phyloP scores from a whole-genome alignment of 2,113 vertebrate species.

The Lanius ludovicianus region DNA sequence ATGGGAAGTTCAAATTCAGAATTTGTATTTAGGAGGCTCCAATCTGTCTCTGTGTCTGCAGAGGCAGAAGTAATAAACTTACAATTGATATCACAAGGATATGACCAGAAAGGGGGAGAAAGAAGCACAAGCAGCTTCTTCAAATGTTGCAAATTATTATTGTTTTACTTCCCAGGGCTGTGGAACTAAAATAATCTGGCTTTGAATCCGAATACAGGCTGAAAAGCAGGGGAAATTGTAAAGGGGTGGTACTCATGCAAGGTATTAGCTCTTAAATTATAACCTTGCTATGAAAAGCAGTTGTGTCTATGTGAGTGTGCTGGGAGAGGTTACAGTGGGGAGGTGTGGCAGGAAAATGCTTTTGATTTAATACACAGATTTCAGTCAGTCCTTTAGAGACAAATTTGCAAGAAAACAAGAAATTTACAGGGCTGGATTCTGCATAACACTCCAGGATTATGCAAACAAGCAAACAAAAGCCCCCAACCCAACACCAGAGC shows the following conservation, averaged over 20 bases:
- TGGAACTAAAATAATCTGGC: slow-evolving; percentile 73
- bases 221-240: slow-evolving; percentile 64
- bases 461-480: not conserved
- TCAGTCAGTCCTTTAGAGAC: slow-evolving; percentile 9
- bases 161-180: slow-evolving; percentile 31
- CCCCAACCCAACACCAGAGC: not conserved
- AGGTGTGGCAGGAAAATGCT: not conserved
- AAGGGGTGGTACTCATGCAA: slow-evolving; percentile 42
- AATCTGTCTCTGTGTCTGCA: not conserved
- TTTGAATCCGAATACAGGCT: slow-evolving; percentile 72
- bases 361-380: slow-evolving; percentile 24
- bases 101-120: not conserved
- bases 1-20: not conserved
- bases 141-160: slow-evolving; percentile 67
- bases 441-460: not conserved
- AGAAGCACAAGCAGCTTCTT: slow-evolving; percentile 35
- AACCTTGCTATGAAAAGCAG: slow-evolving; percentile 59
- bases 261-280: slow-evolving; percentile 73
- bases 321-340: not conserved
- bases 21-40: not conserved
- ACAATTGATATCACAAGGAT: not conserved
- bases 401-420: not conserved
- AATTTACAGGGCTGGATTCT: not conserved
- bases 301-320: not conserved
- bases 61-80: not conserved